phyloP scores from a whole-genome alignment of 2,888 invertebrate genomes.

The Drosophila atripex region DNA sequence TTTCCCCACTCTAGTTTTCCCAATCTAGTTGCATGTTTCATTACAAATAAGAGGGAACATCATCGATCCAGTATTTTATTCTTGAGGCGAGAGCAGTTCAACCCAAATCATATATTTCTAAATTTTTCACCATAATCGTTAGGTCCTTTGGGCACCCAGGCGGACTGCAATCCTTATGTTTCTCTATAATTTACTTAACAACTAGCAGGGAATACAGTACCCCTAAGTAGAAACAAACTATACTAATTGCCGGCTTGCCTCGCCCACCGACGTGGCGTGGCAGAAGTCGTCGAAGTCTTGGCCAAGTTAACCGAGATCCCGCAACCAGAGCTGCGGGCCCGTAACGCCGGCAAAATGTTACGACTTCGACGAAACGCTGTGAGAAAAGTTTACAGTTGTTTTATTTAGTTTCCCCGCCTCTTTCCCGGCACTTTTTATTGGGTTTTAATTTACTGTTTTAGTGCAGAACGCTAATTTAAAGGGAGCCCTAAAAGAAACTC shows the following conservation, averaged over 20 bases:
- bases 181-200: constrained; percentile 60
- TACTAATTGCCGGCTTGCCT: constrained; percentile 72
- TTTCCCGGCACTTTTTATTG: constrained; percentile 60
- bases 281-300: constrained; percentile 29
- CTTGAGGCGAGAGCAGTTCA: too few relatives aligned
- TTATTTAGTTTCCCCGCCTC: constrained; percentile 18
- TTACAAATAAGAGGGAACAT: constrained; percentile 57
- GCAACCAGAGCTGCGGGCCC: constrained; percentile 31
- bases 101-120: neutral
- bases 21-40: constrained; percentile 60
- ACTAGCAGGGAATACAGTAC: constrained; percentile 30
- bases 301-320: constrained; percentile 45
- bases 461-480: constrained; percentile 54
- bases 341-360: constrained; percentile 25
- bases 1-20: neutral
- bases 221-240: constrained; percentile 45
- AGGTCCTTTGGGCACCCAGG: neutral
- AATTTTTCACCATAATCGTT: neutral
- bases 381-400: constrained; percentile 68
- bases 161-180: neutral
- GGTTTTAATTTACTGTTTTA: constrained; percentile 64
- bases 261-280: constrained; percentile 52
- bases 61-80: too few relatives aligned
- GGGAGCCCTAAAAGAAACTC: constrained; percentile 17
- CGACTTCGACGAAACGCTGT: constrained; percentile 54